Conservation (phyloP, 2,797 vertebrate species). For the Echiichthys vipera region DNA sequence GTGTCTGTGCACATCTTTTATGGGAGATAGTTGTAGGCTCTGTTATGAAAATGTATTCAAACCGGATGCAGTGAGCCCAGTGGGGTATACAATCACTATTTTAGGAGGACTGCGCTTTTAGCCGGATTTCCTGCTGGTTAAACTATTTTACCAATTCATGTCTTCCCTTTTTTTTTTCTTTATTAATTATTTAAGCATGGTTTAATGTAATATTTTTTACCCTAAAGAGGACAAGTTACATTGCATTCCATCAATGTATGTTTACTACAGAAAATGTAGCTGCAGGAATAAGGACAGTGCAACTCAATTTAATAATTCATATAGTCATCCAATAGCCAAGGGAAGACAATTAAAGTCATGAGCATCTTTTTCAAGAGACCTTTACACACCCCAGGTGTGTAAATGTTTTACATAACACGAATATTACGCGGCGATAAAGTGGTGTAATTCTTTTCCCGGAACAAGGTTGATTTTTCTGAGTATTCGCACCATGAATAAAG, state of each 20-base stretch:
- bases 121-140: constrained; percentile 58
- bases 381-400: no score
- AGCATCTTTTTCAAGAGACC: constrained; percentile 26
- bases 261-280: constrained; percentile 25
- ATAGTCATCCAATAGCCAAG: not conserved
- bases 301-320: constrained; percentile 54
- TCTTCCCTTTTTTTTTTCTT: constrained; percentile 12
- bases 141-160: constrained; percentile 67
- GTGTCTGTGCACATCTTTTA: constrained; percentile 3
- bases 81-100: constrained; percentile 36
- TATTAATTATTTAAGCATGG: constrained; percentile 49
- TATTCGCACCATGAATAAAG: no score
- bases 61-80: constrained; percentile 18
- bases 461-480: no score
- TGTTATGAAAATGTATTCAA: constrained; percentile 25
- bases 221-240: constrained; percentile 12
- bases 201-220: constrained; percentile 46
- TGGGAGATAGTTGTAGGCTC: not conserved
- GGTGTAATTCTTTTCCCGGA: no score
- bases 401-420: no score
- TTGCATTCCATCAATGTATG: constrained; percentile 21
- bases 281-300: constrained; percentile 35
- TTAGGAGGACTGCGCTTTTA: constrained; percentile 54
- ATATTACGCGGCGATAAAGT: no score
- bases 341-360: constrained; percentile 17